These are phyloP conservation scores for Apteryx owenii DNA, from an alignment of 2,113 vertebrate species.

Conservation along the genomic window DNA sequence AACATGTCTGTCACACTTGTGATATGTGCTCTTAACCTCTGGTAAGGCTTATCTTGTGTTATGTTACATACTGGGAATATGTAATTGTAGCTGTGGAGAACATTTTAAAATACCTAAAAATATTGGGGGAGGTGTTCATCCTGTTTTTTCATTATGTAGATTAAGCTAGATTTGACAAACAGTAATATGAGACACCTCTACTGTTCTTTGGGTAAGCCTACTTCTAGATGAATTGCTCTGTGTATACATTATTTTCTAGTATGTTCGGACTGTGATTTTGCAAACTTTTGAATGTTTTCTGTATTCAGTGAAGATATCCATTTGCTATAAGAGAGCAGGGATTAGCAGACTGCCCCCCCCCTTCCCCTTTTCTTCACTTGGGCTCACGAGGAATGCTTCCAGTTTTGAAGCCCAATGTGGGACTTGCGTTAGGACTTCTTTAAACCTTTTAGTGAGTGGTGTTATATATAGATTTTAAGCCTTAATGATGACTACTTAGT, in stretches of 20 bases:
- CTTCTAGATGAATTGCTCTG: background rate
- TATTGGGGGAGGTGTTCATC: background rate
- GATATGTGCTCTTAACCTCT: slow-evolving; percentile 8
- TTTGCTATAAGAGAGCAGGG: background rate
- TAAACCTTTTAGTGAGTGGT: background rate
- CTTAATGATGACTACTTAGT: background rate
- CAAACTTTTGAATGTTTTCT: background rate
- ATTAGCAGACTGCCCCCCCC: no score
- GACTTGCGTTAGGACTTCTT: background rate
- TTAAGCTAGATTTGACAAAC: background rate
- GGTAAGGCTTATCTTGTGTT: slow-evolving; percentile 25
- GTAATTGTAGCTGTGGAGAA: background rate
- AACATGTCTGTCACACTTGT: slow-evolving; percentile 39
- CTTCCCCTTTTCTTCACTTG: background rate
- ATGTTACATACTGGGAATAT: background rate
- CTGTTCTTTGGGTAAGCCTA: background rate
- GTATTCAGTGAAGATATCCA: background rate
- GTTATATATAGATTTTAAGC: background rate
- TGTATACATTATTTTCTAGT: background rate
- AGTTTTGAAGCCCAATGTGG: background rate
- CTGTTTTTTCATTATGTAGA: background rate
- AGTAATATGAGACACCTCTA: background rate
- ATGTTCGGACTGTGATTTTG: background rate
- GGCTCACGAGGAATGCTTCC: background rate
- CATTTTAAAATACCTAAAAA: background rate